These are phyloP conservation scores for Sciurus niger DNA, from an alignment of 2,113 vertebrate genomes.

Conservation along the genomic window DNA sequence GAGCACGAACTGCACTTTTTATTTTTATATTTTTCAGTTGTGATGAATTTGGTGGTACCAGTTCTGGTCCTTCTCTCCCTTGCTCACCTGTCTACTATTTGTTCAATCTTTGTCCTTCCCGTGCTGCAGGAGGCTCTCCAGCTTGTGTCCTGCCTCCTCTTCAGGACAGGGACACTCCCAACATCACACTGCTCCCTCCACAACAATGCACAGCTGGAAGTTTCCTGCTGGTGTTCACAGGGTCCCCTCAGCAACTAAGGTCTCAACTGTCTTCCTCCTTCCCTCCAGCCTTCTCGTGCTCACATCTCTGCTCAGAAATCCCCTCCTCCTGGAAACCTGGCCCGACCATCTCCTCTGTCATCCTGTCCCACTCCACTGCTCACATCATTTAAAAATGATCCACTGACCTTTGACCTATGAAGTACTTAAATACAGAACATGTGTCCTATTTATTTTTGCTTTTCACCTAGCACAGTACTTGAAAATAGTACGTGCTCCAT, in stretches of 20 bases:
- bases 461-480: neutral
- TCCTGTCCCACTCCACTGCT: neutral
- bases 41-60: neutral
- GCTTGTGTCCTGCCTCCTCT: neutral
- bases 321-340: neutral
- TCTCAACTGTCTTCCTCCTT: neutral
- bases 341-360: neutral
- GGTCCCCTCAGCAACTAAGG: neutral
- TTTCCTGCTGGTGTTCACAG: neutral
- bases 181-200: neutral
- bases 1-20: neutral
- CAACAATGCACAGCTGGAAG: neutral
- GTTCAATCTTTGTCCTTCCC: fast-evolving
- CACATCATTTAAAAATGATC: neutral
- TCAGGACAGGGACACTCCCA: neutral
- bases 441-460: neutral
- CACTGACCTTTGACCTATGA: neutral
- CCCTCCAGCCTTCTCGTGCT: no score
- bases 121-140: fast-evolving
- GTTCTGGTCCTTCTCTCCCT: no score
- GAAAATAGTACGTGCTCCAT: neutral
- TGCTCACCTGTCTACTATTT: no score
- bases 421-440: neutral
- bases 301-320: neutral
- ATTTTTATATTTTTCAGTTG: neutral